A percentile compares a stretch with the other conserved stretches of the same genome.
Conservation (phyloP, 2,113 vertebrate genomes). For the Mixornis gularis region DNA sequence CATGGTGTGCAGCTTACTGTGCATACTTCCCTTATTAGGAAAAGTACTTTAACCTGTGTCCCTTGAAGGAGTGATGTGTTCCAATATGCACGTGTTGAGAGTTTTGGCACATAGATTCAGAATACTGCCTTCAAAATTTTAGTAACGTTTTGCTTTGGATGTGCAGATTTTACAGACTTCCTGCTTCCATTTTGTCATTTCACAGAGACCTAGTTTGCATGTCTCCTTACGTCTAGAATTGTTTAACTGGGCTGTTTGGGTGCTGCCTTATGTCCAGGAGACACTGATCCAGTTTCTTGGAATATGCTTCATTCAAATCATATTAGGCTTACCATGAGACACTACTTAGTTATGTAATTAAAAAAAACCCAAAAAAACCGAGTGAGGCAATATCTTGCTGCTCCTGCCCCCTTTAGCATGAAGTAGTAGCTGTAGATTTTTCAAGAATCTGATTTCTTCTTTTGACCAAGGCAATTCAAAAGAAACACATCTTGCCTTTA, state of each 20-base stretch:
- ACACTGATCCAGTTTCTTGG: background rate
- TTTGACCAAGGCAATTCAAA: background rate
- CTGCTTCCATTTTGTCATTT: background rate
- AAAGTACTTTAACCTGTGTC: background rate
- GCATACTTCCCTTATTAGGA: background rate
- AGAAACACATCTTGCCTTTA: background rate
- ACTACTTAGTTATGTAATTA: background rate
- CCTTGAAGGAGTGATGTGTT: background rate
- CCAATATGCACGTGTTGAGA: background rate
- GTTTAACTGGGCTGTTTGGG: background rate
- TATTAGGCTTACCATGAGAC: background rate
- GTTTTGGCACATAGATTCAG: background rate
- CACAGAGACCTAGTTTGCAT: background rate
- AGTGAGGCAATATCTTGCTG: background rate
- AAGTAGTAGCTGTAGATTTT: background rate
- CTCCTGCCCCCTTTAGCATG: background rate
- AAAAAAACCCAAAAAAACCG: too few species aligned
- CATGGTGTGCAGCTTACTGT: background rate
- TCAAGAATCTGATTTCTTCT: background rate
- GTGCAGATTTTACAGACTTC: background rate
- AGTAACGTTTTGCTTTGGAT: background rate
- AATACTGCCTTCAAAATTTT: background rate
- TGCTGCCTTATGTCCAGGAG: background rate
- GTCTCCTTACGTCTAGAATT: background rate
- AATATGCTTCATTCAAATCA: background rate